phyloP scores from a whole-genome alignment of 2,888 invertebrate genomes.

The Calameuta pallipes region DNA sequence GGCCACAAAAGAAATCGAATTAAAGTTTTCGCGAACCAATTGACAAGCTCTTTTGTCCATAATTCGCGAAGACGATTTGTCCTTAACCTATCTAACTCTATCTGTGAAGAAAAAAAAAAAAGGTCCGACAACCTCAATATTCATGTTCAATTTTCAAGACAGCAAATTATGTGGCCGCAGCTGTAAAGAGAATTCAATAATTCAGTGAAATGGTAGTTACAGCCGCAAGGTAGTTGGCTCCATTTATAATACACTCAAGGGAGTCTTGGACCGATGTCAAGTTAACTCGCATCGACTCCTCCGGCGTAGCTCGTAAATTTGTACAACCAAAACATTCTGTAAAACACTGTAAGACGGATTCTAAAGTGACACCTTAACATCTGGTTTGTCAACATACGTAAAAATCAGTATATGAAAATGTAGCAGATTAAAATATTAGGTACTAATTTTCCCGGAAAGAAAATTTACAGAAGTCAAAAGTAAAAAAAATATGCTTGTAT shows the following conservation, averaged over 20 bases:
- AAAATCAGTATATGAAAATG: not conserved
- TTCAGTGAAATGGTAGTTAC: slow-evolving; percentile 6
- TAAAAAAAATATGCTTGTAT: not conserved
- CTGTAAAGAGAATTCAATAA: slow-evolving; percentile 4
- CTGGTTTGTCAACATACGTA: not conserved
- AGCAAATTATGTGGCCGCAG: not conserved
- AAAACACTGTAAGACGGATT: not conserved
- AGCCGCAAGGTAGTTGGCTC: slow-evolving; percentile 1
- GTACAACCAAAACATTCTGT: not conserved
- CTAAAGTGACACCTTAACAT: not conserved
- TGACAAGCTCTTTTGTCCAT: not conserved
- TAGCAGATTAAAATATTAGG: not conserved
- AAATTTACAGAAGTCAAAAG: not conserved
- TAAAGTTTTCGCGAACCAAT: not conserved
- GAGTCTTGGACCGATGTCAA: slow-evolving; percentile 5
- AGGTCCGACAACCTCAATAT: not conserved
- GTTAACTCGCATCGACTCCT: not conserved
- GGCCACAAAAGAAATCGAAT: not conserved
- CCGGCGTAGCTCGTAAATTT: not conserved
- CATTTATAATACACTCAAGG: slow-evolving; percentile 1
- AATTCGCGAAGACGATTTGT: not conserved
- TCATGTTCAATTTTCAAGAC: not conserved
- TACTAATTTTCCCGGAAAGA: not conserved
- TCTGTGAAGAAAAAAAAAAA: not conserved
- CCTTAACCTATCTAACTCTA: not conserved